Conservation (phyloP, 2,888 invertebrate species). For the Dicycla oo region DNA sequence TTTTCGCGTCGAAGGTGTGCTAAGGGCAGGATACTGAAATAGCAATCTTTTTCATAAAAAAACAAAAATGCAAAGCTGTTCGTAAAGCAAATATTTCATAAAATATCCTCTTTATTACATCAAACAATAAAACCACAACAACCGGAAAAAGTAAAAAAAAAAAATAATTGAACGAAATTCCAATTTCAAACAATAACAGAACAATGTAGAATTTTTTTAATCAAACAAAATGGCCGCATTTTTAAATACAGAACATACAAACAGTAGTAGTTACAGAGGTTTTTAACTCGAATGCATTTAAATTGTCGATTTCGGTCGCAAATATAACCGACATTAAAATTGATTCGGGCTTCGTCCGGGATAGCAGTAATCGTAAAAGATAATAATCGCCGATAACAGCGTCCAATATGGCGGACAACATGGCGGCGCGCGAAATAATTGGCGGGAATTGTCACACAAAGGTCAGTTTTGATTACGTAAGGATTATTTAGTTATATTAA, state of each 20-base stretch:
- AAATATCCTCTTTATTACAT: background rate
- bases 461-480: conserved; percentile 45
- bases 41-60: background rate
- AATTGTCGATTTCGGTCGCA: conserved; percentile 65
- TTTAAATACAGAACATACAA: conserved; percentile 39
- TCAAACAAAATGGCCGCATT: conserved; percentile 36
- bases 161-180: conserved; percentile 13
- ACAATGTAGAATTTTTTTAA: conserved; percentile 14
- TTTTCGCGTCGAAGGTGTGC: no score
- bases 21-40: background rate
- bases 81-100: background rate
- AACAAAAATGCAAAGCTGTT: background rate
- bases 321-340: conserved; percentile 70
- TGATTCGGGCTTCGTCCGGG: conserved; percentile 66
- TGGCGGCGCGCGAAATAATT: conserved; percentile 70
- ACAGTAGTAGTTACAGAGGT: conserved; percentile 19
- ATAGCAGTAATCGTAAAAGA: conserved; percentile 75
- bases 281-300: conserved; percentile 67
- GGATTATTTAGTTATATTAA: conserved; percentile 38
- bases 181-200: conserved; percentile 41
- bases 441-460: conserved; percentile 65
- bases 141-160: background rate
- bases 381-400: conserved; percentile 74
- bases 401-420: conserved; percentile 67
- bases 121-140: conserved; percentile 4